Evolutionary conservation across 2,888 invertebrate species (phyloP).

Genomic region (Tanypteryx hageni): DNA sequence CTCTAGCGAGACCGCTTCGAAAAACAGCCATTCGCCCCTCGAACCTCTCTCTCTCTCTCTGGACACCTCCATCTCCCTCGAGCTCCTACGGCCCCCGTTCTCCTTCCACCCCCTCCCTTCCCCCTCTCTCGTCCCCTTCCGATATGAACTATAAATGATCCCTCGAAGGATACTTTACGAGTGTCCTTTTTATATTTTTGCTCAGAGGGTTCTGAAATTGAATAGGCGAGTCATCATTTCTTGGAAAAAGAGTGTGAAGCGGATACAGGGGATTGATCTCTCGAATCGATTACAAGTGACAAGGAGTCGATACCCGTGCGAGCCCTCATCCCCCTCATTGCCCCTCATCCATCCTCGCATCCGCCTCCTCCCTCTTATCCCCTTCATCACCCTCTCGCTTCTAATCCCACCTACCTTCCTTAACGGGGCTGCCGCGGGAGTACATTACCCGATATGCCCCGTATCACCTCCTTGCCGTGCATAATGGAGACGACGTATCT

Average conservation of each 20-base stretch:
- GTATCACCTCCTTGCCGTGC: not conserved
- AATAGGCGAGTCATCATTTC: conserved; percentile 48
- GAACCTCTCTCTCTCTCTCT: not conserved
- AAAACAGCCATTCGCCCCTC: too few species aligned
- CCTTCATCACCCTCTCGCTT: not conserved
- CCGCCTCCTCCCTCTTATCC: not conserved
- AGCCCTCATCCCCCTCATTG: not conserved
- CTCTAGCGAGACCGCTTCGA: not conserved
- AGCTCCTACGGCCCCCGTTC: not conserved
- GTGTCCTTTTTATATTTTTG: conserved; percentile 54
- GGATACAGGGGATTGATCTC: not conserved
- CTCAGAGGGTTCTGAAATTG: conserved; percentile 29
- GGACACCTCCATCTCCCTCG: not conserved
- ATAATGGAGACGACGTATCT: conserved; percentile 27
- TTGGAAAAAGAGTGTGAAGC: conserved; percentile 19
- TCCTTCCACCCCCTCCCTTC: not conserved
- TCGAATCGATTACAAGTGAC: conserved; percentile 58
- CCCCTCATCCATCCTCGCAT: not conserved
- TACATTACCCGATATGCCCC: too few species aligned
- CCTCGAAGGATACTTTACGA: conserved; percentile 50
- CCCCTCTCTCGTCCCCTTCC: conserved; percentile 20
- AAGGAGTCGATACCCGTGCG: conserved; percentile 23
- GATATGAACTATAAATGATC: conserved; percentile 61
- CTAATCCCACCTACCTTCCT: not conserved
- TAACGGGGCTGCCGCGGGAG: not conserved